These are phyloP conservation scores for Melanostigma gelatinosum DNA, from an alignment of 2,113 vertebrate species.

Conservation along the genomic window DNA sequence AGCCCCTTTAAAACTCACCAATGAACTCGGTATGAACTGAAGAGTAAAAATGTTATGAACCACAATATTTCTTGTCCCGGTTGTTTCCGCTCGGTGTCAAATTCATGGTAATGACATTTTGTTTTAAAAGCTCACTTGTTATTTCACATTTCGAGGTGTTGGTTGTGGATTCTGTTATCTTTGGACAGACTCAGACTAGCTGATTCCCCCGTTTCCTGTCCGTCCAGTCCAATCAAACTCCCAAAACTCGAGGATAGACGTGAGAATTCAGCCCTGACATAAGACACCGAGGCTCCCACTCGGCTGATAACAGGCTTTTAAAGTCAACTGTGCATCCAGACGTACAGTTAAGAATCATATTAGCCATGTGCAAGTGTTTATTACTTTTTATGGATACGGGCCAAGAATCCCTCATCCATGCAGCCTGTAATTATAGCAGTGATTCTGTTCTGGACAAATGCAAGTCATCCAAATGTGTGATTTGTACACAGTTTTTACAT, in stretches of 20 bases:
- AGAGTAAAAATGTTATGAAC: background rate
- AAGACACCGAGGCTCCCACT: constrained; percentile 8
- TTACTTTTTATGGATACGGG: constrained; percentile 27
- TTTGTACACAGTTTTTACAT: constrained; percentile 13
- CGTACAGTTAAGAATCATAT: constrained; percentile 8
- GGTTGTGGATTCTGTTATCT: background rate
- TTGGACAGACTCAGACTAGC: background rate
- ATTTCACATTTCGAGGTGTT: background rate
- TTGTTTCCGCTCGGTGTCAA: background rate
- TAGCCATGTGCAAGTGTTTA: constrained; percentile 44
- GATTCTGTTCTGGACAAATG: constrained; percentile 59
- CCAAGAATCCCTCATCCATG: constrained; percentile 30
- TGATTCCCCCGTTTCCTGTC: background rate
- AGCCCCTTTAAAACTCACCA: background rate
- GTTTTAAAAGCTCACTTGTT: background rate
- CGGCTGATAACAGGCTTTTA: constrained; percentile 13
- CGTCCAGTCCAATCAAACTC: background rate
- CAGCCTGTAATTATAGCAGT: constrained; percentile 60
- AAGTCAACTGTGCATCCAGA: background rate
- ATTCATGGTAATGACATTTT: background rate
- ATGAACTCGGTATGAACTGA: too few species aligned
- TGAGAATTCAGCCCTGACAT: constrained; percentile 11
- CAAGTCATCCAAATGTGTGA: constrained; percentile 61
- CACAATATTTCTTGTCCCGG: background rate
- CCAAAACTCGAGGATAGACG: constrained; percentile 2